Percentiles rank a stretch among this genome's conserved stretches.
These are phyloP conservation scores for Porites lutea DNA, from an alignment of 64 coral and sea anemone genomes.

Conservation along the genomic window DNA sequence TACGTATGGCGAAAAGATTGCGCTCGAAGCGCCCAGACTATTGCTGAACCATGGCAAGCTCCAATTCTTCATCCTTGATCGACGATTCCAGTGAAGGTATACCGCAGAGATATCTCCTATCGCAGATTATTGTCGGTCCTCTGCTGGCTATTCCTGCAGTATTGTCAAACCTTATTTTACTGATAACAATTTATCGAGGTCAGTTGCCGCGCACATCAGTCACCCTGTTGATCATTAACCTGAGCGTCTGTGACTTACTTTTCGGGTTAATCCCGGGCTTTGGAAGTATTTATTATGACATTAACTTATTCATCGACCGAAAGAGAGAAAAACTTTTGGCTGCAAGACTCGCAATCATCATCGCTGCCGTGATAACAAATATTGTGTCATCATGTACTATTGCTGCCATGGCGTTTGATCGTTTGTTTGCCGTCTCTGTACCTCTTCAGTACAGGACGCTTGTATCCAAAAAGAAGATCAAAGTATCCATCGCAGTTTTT, in stretches of 20 bases:
- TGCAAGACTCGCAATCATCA: not conserved
- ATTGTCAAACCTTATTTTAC: not conserved
- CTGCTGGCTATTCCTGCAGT: not conserved
- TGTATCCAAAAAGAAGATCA: not conserved
- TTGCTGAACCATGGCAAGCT: not conserved
- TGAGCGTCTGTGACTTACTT: not conserved
- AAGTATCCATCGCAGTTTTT: not conserved
- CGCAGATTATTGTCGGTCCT: not conserved
- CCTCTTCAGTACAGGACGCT: not conserved
- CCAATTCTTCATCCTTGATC: not conserved
- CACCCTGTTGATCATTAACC: not conserved
- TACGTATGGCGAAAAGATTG: too few relatives aligned
- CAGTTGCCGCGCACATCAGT: not conserved
- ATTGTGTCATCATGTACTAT: conserved; percentile 3
- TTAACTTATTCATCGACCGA: not conserved
- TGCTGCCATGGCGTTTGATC: conserved; percentile 7
- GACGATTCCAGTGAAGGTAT: not conserved
- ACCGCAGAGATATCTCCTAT: not conserved
- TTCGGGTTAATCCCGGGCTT: not conserved
- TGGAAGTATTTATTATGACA: conserved; percentile 11
- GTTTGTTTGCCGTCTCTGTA: not conserved
- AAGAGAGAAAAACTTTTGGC: not conserved
- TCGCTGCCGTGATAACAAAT: not conserved
- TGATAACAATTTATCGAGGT: not conserved
- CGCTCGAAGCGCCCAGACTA: not conserved